These are phyloP conservation scores for Fragum whitleyi DNA, from an alignment of 2,888 invertebrate species.

Conservation along the genomic window DNA sequence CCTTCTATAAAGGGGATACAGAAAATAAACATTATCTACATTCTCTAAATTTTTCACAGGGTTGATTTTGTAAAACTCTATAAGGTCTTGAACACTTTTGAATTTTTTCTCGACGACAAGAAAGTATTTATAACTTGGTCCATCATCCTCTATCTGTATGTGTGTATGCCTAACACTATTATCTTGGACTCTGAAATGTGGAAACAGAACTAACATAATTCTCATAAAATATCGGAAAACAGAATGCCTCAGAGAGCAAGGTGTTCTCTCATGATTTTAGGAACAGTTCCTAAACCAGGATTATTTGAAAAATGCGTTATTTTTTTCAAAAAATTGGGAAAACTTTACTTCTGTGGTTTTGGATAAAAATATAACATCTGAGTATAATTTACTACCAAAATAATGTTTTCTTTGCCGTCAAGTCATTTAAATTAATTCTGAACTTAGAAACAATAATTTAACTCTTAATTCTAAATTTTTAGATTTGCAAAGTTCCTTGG, in stretches of 20 bases:
- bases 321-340: too few species aligned
- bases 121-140: conserved; percentile 52
- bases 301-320: neutral
- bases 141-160: conserved; percentile 60
- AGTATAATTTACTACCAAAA: too few species aligned
- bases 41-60: conserved; percentile 71
- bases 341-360: too few species aligned
- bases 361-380: too few species aligned
- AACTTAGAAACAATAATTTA: too few species aligned
- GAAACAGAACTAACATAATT: too few species aligned
- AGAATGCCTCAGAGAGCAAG: neutral
- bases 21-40: conserved; percentile 67
- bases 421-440: too few species aligned
- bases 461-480: too few species aligned
- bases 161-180: conserved; percentile 69
- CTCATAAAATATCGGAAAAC: neutral
- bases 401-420: too few species aligned
- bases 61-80: conserved; percentile 60
- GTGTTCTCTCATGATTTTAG: neutral
- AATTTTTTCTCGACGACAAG: conserved; percentile 72
- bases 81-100: conserved; percentile 52
- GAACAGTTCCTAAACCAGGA: too few species aligned
- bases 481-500: too few species aligned
- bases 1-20: conserved; percentile 38
- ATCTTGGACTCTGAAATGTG: conserved; percentile 67